Evolutionary conservation across 1,140 invertebrate species (phyloP), one percentile per base, ranked within the genome.

Genomic region (Papilio polyxenes): DNA sequence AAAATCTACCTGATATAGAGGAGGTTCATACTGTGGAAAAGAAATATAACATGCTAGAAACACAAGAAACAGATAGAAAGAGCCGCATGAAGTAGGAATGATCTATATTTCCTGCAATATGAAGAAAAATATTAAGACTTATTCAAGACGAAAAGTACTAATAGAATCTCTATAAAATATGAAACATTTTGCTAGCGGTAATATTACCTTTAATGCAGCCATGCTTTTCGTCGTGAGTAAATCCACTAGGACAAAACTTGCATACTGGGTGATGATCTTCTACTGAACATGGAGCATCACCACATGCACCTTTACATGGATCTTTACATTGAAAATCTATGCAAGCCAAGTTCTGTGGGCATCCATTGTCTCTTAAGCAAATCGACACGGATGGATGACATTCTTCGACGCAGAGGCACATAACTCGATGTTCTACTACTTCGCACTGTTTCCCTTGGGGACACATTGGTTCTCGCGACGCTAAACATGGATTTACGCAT

Each of bases 151-250:
- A 89, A 90, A 89, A 87, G 90, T 88, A 91, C 89, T 90, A 90
- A 89, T 88, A 87, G 85, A 87, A 91, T 85, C 20, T 77, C 75
- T 80, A 80, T 87, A 82, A 90, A 90, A 89, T 89, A 90, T 87
- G 88, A 83, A 83, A 84, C 76, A 85, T 88, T 89, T 84, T 89
- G 84, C 81, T 91, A 87, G 88, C 83, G 85, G 82, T 87, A 84
- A 82, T 89, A 91, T 98, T 98, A 98, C 98, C 98, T 98, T 98
- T 98, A 95, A 98, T 96, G 96, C 98, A 98, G 97, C 98, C 98
- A 96, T 97, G 97, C 96, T 97, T 97, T 93, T 96, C 95, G 95
- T 98, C 98, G 94, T 97, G 96, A 95, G 97, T 96, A 96, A 97
- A 98, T 96, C 98, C 98, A 94, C 95, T 96, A 90, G 98, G 98